Evolutionary conservation across 2,888 invertebrate species (phyloP), one percentile per base, ranked within the genome.

Genomic region (Spodoptera picta): DNA sequence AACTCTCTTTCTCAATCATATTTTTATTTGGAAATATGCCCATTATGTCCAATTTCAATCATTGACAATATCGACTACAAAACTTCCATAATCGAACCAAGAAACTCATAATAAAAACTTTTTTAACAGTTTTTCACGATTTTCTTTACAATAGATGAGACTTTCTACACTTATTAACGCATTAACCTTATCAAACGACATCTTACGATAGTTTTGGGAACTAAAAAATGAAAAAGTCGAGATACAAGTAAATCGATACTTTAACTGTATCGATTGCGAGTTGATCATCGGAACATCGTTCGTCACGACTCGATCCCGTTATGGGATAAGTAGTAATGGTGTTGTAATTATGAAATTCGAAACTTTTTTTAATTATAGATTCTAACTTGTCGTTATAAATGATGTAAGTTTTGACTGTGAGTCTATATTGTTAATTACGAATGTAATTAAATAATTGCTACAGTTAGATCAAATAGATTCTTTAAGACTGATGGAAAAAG

Each of bases 301-400:
- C 55, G 67, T 73, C 77, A 77, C 73, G 77, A 78, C 53, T 70
- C n/a, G 19, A 27, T 63, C 10, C 76, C 75, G 77, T 76, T 76
- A 72, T 56, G 54, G 23, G 58, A 65, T 44, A 48, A 52, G 54
- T 42, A 53, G 58, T 60, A 62, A 61, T 49, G 19, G 58, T 56
- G 64, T 49, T 51, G 69, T 69, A 75, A 71, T 70, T 69, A 62
- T 58, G 11, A 45, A 48, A 65, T 49, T 51, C 60, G 55, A 60
- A 55, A 63, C 42, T 42, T 46, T 31, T 31, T 46, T 41, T 50
- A 51, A 69, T 50, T 54, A 50, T 47, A 54, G n/a, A 50, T 54
- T 36, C 7, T 9, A 36, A 36, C 36, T 36, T 36, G 36, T 36
- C 9, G 7, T 36, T 36, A 7, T 36, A 36, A 36, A 36, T 36